A percentile compares a stretch with the other conserved stretches of the same genome.
These are phyloP conservation scores for Samia ricini DNA, from an alignment of 1,140 invertebrate species.

Conservation along the genomic window DNA sequence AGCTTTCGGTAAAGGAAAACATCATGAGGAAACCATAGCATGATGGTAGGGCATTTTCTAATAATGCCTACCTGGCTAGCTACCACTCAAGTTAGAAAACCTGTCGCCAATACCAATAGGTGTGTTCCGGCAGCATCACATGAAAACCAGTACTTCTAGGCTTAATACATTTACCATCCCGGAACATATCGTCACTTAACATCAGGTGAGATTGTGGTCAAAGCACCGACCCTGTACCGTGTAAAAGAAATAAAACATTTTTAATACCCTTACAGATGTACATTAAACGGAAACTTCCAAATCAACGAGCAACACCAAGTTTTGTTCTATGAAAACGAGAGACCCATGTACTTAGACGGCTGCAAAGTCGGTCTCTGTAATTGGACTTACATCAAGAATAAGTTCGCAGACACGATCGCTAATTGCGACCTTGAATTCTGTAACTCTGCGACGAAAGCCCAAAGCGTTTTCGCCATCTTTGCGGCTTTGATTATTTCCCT, in stretches of 20 bases:
- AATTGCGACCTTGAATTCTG: conserved; percentile 65
- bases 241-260: not conserved
- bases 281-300: conserved; percentile 62
- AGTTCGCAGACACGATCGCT: conserved; percentile 46
- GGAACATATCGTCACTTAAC: too few relatives aligned
- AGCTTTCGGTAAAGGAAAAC: too few relatives aligned
- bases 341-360: conserved; percentile 78
- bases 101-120: too few relatives aligned
- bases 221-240: too few relatives aligned
- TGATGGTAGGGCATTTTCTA: too few relatives aligned
- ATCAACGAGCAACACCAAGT: conserved; percentile 78
- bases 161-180: too few relatives aligned
- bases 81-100: too few relatives aligned
- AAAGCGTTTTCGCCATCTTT: conserved; percentile 8
- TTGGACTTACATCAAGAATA: conserved; percentile 70
- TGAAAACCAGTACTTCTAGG: too few relatives aligned
- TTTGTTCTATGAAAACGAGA: conserved; percentile 81
- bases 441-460: conserved; percentile 39
- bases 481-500: conserved; percentile 25
- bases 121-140: too few relatives aligned
- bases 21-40: too few relatives aligned
- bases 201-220: too few relatives aligned
- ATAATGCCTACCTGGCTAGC: too few relatives aligned
- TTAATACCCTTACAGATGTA: conserved; percentile 66
- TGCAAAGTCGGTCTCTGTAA: conserved; percentile 81